Conservation (phyloP, 2,888 invertebrate species). For the Teleiodes luculella region DNA sequence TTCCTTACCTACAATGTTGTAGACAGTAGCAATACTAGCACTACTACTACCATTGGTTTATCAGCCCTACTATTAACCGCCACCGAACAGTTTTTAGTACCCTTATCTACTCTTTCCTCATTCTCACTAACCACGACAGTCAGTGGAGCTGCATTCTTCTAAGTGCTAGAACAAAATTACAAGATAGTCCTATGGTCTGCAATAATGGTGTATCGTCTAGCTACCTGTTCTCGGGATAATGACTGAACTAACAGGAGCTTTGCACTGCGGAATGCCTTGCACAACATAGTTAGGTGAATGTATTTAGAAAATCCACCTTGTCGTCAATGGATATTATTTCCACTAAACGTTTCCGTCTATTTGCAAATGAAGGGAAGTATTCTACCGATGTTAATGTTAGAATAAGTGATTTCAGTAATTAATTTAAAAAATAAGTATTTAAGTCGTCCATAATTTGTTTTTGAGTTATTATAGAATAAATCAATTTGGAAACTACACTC, state of each 20-base stretch:
- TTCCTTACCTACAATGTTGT: constrained; percentile 1
- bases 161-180: constrained; percentile 46
- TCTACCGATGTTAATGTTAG: no score
- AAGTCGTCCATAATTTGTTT: no score
- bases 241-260: constrained; percentile 57
- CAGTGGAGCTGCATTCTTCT: constrained; percentile 38
- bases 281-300: constrained; percentile 8
- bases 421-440: no score
- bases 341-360: background rate
- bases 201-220: constrained; percentile 36
- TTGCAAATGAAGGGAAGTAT: background rate
- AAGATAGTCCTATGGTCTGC: constrained; percentile 30
- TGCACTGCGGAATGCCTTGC: constrained; percentile 27
- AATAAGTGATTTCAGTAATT: no score
- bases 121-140: constrained; percentile 35
- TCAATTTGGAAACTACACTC: no score
- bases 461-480: no score
- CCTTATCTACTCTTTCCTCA: constrained; percentile 27
- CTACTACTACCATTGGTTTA: constrained; percentile 3
- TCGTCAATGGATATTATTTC: background rate
- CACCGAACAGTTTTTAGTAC: constrained; percentile 14
- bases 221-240: constrained; percentile 63
- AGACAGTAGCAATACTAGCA: background rate
- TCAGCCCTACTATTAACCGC: constrained; percentile 8
- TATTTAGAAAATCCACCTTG: background rate